These are phyloP conservation scores for Corythaixoides concolor DNA, from an alignment of 2,113 vertebrate genomes.

Conservation along the genomic window DNA sequence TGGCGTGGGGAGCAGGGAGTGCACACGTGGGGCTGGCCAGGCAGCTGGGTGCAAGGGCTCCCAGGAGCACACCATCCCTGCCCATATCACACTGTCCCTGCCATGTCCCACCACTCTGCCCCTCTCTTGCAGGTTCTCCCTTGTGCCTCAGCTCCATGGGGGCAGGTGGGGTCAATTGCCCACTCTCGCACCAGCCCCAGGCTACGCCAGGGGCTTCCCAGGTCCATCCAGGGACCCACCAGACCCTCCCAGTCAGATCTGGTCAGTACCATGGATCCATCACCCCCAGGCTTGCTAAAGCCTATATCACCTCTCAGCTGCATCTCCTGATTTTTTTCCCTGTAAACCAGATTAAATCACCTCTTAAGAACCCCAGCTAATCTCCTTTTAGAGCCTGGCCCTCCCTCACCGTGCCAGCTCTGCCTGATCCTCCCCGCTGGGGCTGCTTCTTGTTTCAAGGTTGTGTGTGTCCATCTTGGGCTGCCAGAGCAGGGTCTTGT, in stretches of 20 bases:
- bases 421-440: neutral
- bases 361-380: neutral
- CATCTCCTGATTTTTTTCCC: neutral
- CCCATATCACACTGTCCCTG: accelerated
- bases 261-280: neutral
- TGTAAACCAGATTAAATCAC: neutral
- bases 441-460: conserved; percentile 51
- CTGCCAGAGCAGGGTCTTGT: neutral
- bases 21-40: accelerated
- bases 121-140: neutral
- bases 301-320: neutral
- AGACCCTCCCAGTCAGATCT: neutral
- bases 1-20: accelerated
- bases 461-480: conserved; percentile 15
- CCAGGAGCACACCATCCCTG: accelerated
- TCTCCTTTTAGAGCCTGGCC: neutral
- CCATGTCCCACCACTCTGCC: accelerated
- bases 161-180: accelerated
- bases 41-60: neutral
- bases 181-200: neutral
- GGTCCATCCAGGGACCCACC: neutral
- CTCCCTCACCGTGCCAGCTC: neutral
- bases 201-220: neutral
- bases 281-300: neutral
- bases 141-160: accelerated